Evolutionary conservation across 2,888 invertebrate species (phyloP).

Genomic region (Temnothorax ravouxi): DNA sequence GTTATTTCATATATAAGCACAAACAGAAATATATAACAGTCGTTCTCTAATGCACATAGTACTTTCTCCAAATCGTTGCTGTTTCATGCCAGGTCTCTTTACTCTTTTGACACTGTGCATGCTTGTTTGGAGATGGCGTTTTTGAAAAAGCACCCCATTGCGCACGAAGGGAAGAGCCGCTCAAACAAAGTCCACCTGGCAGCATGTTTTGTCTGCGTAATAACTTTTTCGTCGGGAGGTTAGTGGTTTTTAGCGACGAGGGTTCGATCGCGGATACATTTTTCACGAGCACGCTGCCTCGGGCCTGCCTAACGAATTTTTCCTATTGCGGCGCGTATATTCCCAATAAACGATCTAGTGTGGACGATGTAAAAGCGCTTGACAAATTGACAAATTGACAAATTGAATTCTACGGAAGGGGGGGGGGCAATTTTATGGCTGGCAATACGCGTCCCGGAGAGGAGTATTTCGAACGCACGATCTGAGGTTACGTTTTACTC

Average conservation of each 20-base stretch:
- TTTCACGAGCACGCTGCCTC: constrained; percentile 38
- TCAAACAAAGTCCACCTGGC: constrained; percentile 25
- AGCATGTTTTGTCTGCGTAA: constrained; percentile 45
- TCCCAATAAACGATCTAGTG: constrained; percentile 29
- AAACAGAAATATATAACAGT: not conserved
- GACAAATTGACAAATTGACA: too few relatives aligned
- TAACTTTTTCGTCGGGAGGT: constrained; percentile 50
- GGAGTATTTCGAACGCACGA: constrained; percentile 38
- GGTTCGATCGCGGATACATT: constrained; percentile 46
- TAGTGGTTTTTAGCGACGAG: constrained; percentile 30
- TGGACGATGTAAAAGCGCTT: constrained; percentile 41
- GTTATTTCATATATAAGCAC: too few relatives aligned
- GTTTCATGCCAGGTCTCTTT: not conserved
- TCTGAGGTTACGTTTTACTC: constrained; percentile 50
- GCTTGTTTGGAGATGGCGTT: not conserved
- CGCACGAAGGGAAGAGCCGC: not conserved
- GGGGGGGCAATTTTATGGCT: constrained; percentile 12
- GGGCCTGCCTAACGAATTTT: constrained; percentile 28
- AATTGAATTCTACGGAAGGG: constrained; percentile 18
- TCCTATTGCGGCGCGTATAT: constrained; percentile 1
- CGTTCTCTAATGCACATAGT: not conserved
- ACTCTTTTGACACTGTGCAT: not conserved
- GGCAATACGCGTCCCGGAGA: constrained; percentile 23
- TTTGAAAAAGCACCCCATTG: constrained; percentile 18
- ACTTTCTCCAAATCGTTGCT: constrained; percentile 17